Conservation (phyloP, 1,140 invertebrate genomes). For the Oedothorax gibbosus region DNA sequence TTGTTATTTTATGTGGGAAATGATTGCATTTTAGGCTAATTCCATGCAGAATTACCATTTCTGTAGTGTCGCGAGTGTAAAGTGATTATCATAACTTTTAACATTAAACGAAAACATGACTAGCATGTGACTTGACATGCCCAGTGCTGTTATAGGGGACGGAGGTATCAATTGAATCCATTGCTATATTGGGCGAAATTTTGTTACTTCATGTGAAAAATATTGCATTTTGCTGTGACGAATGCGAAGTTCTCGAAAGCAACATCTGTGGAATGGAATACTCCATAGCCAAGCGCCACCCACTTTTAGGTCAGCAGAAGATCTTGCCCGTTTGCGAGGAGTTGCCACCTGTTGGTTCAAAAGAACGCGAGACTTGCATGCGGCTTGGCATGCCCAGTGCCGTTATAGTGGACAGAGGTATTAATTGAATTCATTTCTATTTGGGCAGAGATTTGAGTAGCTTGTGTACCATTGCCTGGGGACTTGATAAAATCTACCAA, state of each 20-base stretch:
- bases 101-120: conserved; percentile 69
- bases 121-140: conserved; percentile 84
- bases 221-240: conserved; percentile 77
- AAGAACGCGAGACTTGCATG: conserved; percentile 76
- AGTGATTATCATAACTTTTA: too few relatives aligned
- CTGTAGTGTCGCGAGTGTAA: too few relatives aligned
- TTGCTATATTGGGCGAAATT: too few relatives aligned
- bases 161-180: conserved; percentile 69
- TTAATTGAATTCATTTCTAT: conserved; percentile 8
- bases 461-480: too few relatives aligned
- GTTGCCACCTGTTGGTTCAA: conserved; percentile 78
- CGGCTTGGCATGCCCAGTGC: conserved; percentile 76
- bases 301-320: conserved; percentile 79
- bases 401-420: conserved; percentile 72
- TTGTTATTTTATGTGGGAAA: too few relatives aligned
- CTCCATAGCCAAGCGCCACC: conserved; percentile 91
- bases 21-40: too few relatives aligned
- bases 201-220: not conserved
- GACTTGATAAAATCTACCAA: too few relatives aligned
- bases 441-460: too few relatives aligned
- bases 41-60: too few relatives aligned
- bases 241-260: conserved; percentile 89
- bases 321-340: conserved; percentile 87
- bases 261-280: conserved; percentile 93
- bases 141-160: conserved; percentile 66